Evolutionary conservation across 2,113 vertebrate genomes (phyloP), one percentile per base, ranked within the genome.

Genomic region (Lepisosteus osseus): DNA sequence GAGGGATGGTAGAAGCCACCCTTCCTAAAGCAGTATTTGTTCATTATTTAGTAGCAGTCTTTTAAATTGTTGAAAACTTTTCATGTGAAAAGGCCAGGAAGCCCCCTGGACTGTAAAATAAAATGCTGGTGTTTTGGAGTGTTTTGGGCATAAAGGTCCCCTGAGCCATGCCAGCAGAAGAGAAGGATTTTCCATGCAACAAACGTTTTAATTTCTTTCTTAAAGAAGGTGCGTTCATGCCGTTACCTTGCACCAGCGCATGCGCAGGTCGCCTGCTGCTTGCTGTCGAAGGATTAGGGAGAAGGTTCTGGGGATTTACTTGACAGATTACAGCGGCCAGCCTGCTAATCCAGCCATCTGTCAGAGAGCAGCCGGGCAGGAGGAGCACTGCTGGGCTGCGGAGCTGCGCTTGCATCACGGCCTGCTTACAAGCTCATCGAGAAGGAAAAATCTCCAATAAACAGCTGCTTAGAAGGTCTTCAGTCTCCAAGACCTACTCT

Each of bases 321-420:
- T 76, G 3, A 67, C 70, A 83, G 88, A 90, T 91, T 92, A 88
- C 86, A 86, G 85, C 83, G 81, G 79, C 83, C 84, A 82, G 78
- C 81, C 67, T 70, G 70, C 70, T 92, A 92, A 92, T 90, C 89
- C 87, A 75, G 70, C 91, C 90, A 90, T 93, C 91, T 90, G 90
- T 92, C 90, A 89, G 88, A 88, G 87, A 88, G 85, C 87, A 87
- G 63, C 69, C 74, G 82, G 79, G 68, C 67, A 81, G 72, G 79
- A 79, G 79, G 54, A 71, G 17, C 9, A n/a, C 57, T 14, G 57
- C 14, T 59, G 11, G 57, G 13, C n/a, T 59, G 12, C 11, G 6
- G 51, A 4, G 15, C 44, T 44, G 7, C 29, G 45, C 57, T 59
- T n/a, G 59, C 15, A 17, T 47, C 41, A 45, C 54, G 41, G 47